phyloP scores from a whole-genome alignment of 1,140 invertebrate genomes.

The Eumaeus atala region DNA sequence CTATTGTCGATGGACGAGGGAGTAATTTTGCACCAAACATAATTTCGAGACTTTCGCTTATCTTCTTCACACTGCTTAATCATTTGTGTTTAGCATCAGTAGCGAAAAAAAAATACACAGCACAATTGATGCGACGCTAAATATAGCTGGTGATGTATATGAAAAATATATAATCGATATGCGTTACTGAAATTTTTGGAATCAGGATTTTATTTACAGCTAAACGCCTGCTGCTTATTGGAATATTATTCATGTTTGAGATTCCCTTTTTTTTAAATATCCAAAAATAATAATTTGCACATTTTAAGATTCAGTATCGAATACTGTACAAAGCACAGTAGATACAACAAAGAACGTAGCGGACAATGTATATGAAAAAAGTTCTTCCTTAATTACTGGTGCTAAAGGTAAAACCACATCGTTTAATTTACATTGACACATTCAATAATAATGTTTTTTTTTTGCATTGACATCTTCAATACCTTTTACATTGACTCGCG shows the following conservation, averaged over 20 bases:
- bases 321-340: slow-evolving; percentile 19
- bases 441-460: too few relatives aligned
- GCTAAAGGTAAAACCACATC: slow-evolving; percentile 21
- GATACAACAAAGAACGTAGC: slow-evolving; percentile 38
- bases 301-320: slow-evolving; percentile 9
- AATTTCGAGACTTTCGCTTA: too few relatives aligned
- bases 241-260: too few relatives aligned
- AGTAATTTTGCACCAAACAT: too few relatives aligned
- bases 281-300: not conserved
- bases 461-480: not conserved
- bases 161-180: slow-evolving; percentile 24
- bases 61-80: slow-evolving; percentile 10
- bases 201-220: not conserved
- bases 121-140: slow-evolving; percentile 20
- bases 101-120: slow-evolving; percentile 20
- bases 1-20: too few relatives aligned
- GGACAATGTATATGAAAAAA: slow-evolving; percentile 31
- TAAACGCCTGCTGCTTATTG: too few relatives aligned
- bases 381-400: slow-evolving; percentile 29
- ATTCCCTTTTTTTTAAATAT: too few relatives aligned
- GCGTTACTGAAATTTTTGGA: not conserved
- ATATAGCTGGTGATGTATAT: slow-evolving; percentile 15
- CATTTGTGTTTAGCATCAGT: slow-evolving; percentile 4
- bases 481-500: slow-evolving; percentile 13
- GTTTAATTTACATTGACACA: not conserved